phyloP scores from a whole-genome alignment of 2,113 vertebrate genomes.

The Chloebia gouldiae region DNA sequence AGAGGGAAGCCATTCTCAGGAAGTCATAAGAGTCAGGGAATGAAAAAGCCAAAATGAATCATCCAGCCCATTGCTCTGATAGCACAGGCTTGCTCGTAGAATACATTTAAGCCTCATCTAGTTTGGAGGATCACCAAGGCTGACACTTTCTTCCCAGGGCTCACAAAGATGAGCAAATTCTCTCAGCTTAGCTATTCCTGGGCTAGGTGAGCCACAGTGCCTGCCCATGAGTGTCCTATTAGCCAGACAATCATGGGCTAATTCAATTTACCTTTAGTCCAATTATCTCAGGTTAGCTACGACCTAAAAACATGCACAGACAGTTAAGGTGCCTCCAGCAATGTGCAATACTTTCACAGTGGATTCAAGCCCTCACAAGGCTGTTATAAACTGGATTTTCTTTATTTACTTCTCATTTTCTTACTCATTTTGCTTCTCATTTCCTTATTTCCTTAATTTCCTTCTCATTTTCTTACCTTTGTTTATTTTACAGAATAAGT shows the following conservation, averaged over 20 bases:
- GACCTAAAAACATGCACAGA: neutral
- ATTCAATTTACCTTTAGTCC: conserved; percentile 10
- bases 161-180: neutral
- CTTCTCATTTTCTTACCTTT: neutral
- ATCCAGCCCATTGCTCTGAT: neutral
- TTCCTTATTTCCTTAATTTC: no score
- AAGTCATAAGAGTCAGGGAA: neutral
- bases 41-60: neutral
- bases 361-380: neutral
- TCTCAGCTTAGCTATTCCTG: neutral
- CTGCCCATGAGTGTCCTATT: neutral
- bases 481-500: neutral
- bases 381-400: neutral
- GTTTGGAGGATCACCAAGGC: neutral
- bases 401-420: neutral
- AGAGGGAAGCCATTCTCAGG: neutral
- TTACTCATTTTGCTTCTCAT: neutral
- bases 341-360: neutral
- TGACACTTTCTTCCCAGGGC: neutral
- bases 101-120: neutral
- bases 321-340: neutral
- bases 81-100: neutral
- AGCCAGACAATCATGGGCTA: neutral
- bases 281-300: neutral
- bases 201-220: neutral